Conservation (phyloP, 2,797 vertebrate genomes). For the Danio albolineatus region DNA sequence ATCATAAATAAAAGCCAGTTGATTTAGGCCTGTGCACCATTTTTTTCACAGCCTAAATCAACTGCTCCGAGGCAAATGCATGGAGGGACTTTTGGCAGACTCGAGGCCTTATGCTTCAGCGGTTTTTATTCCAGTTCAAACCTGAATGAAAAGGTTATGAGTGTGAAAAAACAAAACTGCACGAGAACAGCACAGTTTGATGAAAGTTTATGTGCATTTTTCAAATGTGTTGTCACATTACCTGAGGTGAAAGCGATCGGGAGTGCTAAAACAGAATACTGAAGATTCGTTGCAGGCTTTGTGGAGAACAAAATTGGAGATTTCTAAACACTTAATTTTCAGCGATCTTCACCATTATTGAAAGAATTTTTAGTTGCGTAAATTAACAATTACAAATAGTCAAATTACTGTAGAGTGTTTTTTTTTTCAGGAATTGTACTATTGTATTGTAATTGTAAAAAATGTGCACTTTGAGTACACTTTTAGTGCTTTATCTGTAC, state of each 20-base stretch:
- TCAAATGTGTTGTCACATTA: constrained; percentile 31
- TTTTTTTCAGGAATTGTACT: too few relatives aligned
- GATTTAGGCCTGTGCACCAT: constrained; percentile 46
- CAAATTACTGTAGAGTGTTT: too few relatives aligned
- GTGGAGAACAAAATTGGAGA: too few relatives aligned
- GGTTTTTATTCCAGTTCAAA: constrained; percentile 50
- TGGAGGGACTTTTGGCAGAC: constrained; percentile 49
- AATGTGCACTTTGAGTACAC: too few relatives aligned
- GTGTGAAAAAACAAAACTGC: constrained; percentile 26
- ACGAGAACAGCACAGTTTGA: constrained; percentile 24
- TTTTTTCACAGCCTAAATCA: constrained; percentile 45
- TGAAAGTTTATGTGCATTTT: constrained; percentile 34
- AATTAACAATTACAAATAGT: too few relatives aligned
- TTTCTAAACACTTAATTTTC: too few relatives aligned
- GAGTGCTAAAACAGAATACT: not conserved
- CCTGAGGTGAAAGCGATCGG: constrained; percentile 1
- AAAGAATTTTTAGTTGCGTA: too few relatives aligned
- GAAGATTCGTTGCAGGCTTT: too few relatives aligned
- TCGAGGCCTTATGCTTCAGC: constrained; percentile 39
- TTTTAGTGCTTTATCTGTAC: too few relatives aligned
- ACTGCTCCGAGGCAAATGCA: constrained; percentile 40
- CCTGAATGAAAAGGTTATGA: constrained; percentile 37
- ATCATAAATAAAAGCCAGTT: constrained; percentile 47
- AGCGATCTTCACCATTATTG: too few relatives aligned
- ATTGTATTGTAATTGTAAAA: too few relatives aligned